Evolutionary conservation across 2,888 invertebrate species (phyloP).

Genomic region (Graphium colonna): DNA sequence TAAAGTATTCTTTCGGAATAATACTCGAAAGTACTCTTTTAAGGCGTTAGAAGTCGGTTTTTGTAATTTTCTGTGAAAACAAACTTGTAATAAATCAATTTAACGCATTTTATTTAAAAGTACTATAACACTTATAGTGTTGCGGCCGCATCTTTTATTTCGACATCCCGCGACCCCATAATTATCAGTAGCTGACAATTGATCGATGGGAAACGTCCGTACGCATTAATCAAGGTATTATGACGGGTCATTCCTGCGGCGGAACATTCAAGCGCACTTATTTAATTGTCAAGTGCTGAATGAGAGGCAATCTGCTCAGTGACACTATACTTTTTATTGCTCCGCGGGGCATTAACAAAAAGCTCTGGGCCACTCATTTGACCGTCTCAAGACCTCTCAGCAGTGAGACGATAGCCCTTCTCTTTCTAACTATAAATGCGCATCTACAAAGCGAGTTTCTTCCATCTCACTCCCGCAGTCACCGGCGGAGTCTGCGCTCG

Average conservation of each 20-base stretch:
- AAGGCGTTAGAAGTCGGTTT: too few species aligned
- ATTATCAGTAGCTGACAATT: constrained; percentile 74
- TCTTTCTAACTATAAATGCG: constrained; percentile 50
- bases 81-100: too few species aligned
- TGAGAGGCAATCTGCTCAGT: constrained; percentile 75
- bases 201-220: constrained; percentile 65
- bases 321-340: constrained; percentile 75
- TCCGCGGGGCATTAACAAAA: constrained; percentile 69
- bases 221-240: constrained; percentile 69
- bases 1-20: too few species aligned
- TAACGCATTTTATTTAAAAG: too few species aligned
- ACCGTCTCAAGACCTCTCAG: constrained; percentile 61
- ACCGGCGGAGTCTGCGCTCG: constrained; percentile 74
- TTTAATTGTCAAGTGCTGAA: constrained; percentile 77
- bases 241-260: constrained; percentile 63
- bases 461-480: constrained; percentile 65
- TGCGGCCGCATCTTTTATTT: constrained; percentile 39
- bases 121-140: not conserved
- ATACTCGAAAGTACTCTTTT: too few species aligned
- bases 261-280: constrained; percentile 69
- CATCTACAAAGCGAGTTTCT: constrained; percentile 42
- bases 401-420: constrained; percentile 57
- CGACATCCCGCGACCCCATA: constrained; percentile 53
- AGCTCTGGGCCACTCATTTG: constrained; percentile 70
- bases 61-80: too few species aligned